A percentile compares a stretch with the other conserved stretches of the same genome.
Conservation (phyloP, 1,140 invertebrate species). For the Polyergus mexicanus region DNA sequence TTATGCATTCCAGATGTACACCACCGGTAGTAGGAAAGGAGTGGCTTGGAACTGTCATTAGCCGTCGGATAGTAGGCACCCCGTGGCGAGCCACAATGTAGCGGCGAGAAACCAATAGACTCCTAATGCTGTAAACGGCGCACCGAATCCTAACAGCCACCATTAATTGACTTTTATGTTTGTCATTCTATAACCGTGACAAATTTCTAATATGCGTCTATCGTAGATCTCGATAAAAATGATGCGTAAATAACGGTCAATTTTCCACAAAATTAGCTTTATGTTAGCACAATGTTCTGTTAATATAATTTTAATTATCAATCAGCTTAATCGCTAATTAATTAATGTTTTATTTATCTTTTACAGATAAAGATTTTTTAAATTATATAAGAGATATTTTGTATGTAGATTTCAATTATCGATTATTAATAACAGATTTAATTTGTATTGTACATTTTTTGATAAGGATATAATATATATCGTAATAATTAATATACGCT, state of each 20-base stretch:
- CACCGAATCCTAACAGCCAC: constrained; percentile 29
- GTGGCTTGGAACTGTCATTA: constrained; percentile 79
- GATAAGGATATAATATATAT: neutral
- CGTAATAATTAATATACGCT: neutral
- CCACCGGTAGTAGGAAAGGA: constrained; percentile 68
- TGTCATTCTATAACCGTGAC: constrained; percentile 36
- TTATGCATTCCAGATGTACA: constrained; percentile 71
- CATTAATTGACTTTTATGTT: constrained; percentile 69
- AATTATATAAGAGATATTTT: neutral
- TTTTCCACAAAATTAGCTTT: constrained; percentile 14
- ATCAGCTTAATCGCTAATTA: neutral
- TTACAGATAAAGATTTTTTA: neutral
- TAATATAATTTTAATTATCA: neutral
- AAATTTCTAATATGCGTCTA: constrained; percentile 9
- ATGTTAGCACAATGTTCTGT: neutral
- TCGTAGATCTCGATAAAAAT: neutral
- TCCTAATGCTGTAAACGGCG: constrained; percentile 60
- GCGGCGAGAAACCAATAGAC: constrained; percentile 54
- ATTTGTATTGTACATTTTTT: neutral
- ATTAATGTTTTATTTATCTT: neutral
- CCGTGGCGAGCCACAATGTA: constrained; percentile 75
- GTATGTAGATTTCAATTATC: neutral
- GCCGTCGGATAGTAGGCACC: constrained; percentile 73
- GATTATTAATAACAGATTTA: neutral
- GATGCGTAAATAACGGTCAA: neutral